phyloP scores from a whole-genome alignment of 2,797 vertebrate species.

The Apodemus agrarius region DNA sequence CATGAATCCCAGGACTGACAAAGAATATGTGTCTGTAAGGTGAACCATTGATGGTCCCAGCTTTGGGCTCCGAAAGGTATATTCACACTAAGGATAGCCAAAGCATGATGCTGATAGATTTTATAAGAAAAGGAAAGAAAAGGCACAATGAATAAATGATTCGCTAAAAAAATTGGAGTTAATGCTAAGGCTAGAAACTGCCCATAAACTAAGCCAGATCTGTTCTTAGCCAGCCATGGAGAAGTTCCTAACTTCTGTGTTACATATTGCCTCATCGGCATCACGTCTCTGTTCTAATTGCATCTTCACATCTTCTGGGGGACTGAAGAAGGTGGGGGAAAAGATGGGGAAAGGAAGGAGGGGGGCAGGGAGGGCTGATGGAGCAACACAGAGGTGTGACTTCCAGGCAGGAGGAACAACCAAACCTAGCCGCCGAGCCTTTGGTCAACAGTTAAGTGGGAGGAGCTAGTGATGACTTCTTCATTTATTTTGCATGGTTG shows the following conservation, averaged over 20 bases:
- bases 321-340: background rate
- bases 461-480: background rate
- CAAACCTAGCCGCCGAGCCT: background rate
- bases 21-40: background rate
- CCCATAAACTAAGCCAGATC: background rate
- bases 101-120: background rate
- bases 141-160: background rate
- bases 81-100: background rate
- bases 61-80: background rate
- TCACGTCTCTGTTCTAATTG: background rate
- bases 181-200: background rate
- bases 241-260: conserved; percentile 42
- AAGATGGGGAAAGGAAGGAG: background rate
- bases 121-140: conserved; percentile 16
- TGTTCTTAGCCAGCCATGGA: background rate
- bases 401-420: background rate
- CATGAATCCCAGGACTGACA: background rate
- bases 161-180: background rate
- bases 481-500: background rate
- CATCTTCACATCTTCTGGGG: background rate
- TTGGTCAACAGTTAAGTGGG: background rate
- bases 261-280: background rate
- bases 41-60: background rate
- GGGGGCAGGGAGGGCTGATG: background rate
- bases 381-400: background rate